Conservation (phyloP, 2,797 vertebrate species). For the Picus viridis region DNA sequence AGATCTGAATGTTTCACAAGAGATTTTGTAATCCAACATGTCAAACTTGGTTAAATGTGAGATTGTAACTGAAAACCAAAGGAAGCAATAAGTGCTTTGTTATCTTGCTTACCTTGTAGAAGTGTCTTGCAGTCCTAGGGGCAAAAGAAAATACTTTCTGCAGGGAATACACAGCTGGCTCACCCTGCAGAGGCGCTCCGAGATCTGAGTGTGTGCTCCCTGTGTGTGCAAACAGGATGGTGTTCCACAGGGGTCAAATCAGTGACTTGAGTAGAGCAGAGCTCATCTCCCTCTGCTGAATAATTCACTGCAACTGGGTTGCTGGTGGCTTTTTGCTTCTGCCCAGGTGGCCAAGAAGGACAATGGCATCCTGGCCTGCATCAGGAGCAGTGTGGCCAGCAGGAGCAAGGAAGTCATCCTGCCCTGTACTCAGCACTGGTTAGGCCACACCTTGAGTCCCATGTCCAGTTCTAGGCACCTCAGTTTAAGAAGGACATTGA, state of each 20-base stretch:
- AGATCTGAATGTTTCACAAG: constrained; percentile 18
- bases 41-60: constrained; percentile 49
- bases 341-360: background rate
- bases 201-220: fast-evolving
- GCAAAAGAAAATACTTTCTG: background rate
- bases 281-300: background rate
- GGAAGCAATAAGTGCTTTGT: background rate
- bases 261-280: fast-evolving
- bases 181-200: background rate
- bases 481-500: too few species aligned
- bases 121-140: background rate
- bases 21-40: constrained; percentile 51
- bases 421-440: too few species aligned
- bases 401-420: too few species aligned
- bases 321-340: background rate
- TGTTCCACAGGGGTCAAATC: background rate
- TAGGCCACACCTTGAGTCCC: too few species aligned
- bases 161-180: background rate
- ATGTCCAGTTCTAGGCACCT: too few species aligned
- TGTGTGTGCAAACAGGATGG: background rate
- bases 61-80: constrained; percentile 14
- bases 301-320: fast-evolving
- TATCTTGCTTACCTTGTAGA: constrained; percentile 34
- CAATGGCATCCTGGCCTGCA: too few species aligned
- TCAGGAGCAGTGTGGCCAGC: too few species aligned